Percentiles rank a stretch among this genome's conserved stretches.
Conservation (phyloP, 2,888 invertebrate genomes). For the Deilephila porcellus region DNA sequence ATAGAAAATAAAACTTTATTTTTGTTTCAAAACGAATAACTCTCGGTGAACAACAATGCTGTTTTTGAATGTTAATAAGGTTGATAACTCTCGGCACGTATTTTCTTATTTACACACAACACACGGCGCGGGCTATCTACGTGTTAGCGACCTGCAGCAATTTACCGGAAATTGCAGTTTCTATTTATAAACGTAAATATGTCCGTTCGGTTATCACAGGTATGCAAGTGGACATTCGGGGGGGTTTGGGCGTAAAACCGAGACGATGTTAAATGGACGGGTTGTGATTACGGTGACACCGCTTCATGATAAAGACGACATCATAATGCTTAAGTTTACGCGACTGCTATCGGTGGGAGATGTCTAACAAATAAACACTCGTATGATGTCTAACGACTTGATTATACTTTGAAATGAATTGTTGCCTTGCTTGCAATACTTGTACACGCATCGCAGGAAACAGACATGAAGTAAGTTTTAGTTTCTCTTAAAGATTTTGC, state of each 20-base stretch:
- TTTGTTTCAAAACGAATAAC: no score
- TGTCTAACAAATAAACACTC: neutral
- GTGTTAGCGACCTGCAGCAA: slow-evolving; percentile 44
- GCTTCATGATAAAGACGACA: slow-evolving; percentile 8
- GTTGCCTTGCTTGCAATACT: neutral
- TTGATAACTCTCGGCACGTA: no score
- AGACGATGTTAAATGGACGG: neutral
- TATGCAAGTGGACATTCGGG: slow-evolving; percentile 33
- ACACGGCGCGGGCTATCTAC: neutral
- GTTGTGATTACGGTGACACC: slow-evolving; percentile 18
- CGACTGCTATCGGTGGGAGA: slow-evolving; percentile 5
- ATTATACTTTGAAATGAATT: neutral
- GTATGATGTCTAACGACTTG: neutral
- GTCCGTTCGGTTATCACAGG: slow-evolving; percentile 39
- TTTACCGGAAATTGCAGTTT: slow-evolving; percentile 50
- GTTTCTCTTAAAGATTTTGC: neutral
- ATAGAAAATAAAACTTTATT: no score
- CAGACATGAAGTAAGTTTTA: neutral
- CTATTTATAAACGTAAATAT: slow-evolving; percentile 45
- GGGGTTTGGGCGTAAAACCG: neutral
- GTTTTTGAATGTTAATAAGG: no score
- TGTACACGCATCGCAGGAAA: neutral
- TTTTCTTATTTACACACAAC: neutral
- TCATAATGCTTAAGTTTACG: slow-evolving; percentile 11
- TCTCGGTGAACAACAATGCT: no score